phyloP scores from a whole-genome alignment of 2,113 vertebrate species.

The Laterallus jamaicensis region DNA sequence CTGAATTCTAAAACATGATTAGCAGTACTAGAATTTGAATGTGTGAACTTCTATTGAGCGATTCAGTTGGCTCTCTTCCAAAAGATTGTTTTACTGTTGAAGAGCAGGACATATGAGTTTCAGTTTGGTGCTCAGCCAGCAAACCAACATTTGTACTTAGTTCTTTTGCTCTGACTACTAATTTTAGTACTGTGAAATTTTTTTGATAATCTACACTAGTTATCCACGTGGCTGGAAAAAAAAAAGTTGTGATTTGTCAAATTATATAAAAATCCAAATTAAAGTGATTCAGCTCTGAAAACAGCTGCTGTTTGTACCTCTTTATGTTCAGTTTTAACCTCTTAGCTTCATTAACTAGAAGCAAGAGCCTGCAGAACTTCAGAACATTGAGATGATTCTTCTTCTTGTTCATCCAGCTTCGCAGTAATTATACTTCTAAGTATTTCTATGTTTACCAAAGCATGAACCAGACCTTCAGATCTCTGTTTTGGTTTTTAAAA shows the following conservation, averaged over 20 bases:
- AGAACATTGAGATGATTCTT: not conserved
- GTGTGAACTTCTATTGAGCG: slow-evolving; percentile 1
- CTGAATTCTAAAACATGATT: slow-evolving; percentile 48
- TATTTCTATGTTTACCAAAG: not conserved
- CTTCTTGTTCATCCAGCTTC: not conserved
- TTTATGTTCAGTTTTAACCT: not conserved
- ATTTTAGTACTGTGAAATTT: slow-evolving; percentile 65
- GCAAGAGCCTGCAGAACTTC: not conserved
- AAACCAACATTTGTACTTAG: not conserved
- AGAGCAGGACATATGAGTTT: slow-evolving; percentile 36
- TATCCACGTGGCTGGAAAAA: not conserved
- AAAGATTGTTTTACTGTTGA: slow-evolving; percentile 50
- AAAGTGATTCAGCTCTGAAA: not conserved
- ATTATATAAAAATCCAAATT: not conserved
- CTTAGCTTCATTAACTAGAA: not conserved
- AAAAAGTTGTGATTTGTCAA: not conserved
- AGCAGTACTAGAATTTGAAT: slow-evolving; percentile 30
- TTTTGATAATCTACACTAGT: not conserved
- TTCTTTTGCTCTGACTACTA: slow-evolving; percentile 39
- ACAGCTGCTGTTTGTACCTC: not conserved
- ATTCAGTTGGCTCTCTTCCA: slow-evolving; percentile 36
- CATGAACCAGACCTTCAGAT: slow-evolving; percentile 5
- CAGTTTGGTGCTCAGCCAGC: slow-evolving; percentile 7
- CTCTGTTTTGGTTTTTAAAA: not conserved
- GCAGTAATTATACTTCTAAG: not conserved